Base-by-base conservation (phyloP, 2,797 vertebrate genomes). In the Tadarida brasiliensis region DNA sequence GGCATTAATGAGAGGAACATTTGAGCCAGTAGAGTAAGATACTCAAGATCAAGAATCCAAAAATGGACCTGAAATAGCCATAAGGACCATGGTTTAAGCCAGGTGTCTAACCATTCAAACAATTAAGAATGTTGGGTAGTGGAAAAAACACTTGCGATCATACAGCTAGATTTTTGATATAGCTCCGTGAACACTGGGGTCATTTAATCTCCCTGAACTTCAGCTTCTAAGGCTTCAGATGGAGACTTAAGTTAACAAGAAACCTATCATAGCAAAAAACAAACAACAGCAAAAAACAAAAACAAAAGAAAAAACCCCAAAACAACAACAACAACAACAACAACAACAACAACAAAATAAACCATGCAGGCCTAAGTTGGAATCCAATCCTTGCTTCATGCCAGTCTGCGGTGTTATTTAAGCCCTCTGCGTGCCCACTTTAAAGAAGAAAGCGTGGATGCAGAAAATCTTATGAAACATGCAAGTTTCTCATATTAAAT, bases 141-240 rank as follows among this genome's bases (percentile, higher is more conserved):
- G 57, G 61, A 20, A n/a, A 67, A 65, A 35, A 44, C 30, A 20
- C 11, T 49, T 3, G 17, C 0, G 1, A 0, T 11, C 15, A 1
- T 4, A 17, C 11, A 5, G 44, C 19, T 24, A 67, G 49, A 47
- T 17, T 7, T 77, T 44, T 26, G 49, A n/a, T 94, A 35, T 11
- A 30, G 16, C 57, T 78, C 39, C 47, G 2, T 7, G 5, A 35
- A 24, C 24, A 51, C 11, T 3, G 11, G 44, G 19, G 22, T 89
- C 47, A 1, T 63, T 63, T 17, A 47, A 51, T 22, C 7, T 51
- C 57, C 59, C 3, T 63, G 39, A 9, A 59, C 14, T 7, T 68
- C 4, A 26, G 26, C 51, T 73, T 84, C 61, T 3, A 6, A 2
- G 11, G 57, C 15, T 11, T 86, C 54, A 61, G 54, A 47, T 0